Percentiles rank a stretch among this genome's conserved stretches.
phyloP scores from a whole-genome alignment of 1,140 invertebrate species.

The Triops cancriformis region DNA sequence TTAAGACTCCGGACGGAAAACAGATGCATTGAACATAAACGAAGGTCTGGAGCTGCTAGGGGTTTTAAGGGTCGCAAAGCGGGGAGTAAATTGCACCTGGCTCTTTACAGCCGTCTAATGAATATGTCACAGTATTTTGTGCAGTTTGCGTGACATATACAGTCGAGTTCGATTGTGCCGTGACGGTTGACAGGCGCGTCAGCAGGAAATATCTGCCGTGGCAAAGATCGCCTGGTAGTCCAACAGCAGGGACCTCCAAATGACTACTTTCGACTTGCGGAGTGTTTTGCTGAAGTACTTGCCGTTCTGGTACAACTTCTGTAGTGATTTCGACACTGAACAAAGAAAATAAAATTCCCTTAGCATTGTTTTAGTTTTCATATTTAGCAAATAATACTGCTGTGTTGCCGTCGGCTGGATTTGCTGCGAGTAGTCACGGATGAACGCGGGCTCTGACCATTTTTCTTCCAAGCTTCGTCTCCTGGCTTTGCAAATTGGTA shows the following conservation, averaged over 20 bases:
- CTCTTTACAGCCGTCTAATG: background rate
- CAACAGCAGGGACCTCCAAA: background rate
- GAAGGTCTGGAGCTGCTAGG: background rate
- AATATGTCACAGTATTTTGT: background rate
- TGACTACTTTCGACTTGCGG: background rate
- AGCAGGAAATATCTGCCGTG: background rate
- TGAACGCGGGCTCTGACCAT: background rate
- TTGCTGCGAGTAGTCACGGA: background rate
- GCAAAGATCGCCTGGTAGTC: background rate
- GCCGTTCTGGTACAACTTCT: no score
- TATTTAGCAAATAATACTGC: background rate
- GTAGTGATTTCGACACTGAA: no score
- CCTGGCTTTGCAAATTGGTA: background rate
- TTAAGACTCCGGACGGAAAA: no score
- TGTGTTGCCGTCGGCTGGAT: background rate
- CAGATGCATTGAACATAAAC: no score
- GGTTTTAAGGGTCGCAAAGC: background rate
- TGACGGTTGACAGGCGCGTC: background rate
- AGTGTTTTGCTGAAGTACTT: no score
- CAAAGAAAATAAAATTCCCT: no score
- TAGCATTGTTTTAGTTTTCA: no score
- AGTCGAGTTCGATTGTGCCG: background rate
- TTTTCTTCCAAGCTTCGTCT: background rate
- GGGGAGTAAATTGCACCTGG: background rate
- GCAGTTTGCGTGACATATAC: background rate